Conservation (phyloP, 2,797 vertebrate genomes). For the Esox masquinongy region DNA sequence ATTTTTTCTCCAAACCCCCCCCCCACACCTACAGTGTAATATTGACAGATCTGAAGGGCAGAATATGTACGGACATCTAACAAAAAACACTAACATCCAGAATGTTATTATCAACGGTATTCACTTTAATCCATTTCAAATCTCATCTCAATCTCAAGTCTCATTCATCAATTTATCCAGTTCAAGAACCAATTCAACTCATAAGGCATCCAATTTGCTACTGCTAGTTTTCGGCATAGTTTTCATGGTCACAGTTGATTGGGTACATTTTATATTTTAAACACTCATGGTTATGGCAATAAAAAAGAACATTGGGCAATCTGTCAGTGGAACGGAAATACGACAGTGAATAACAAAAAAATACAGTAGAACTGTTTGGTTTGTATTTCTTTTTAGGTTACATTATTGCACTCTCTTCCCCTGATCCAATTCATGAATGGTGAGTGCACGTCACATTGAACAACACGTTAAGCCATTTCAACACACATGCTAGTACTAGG, state of each 20-base stretch:
- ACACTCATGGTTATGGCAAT: not conserved
- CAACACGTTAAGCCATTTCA: constrained; percentile 20
- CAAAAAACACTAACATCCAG: not conserved
- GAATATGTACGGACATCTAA: not conserved
- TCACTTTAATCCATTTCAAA: not conserved
- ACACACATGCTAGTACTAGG: constrained; percentile 11
- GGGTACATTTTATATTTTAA: constrained; percentile 1
- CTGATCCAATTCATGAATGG: constrained; percentile 18
- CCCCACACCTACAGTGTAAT: not conserved
- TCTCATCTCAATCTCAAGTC: not conserved
- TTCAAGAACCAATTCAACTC: constrained; percentile 5
- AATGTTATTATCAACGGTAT: not conserved
- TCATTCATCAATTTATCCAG: not conserved
- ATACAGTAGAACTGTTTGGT: not conserved
- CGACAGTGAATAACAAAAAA: not conserved
- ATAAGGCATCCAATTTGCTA: constrained; percentile 5
- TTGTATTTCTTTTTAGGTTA: constrained; percentile 22
- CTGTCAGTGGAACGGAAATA: not conserved
- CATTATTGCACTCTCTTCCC: constrained; percentile 30
- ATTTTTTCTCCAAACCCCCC: no score
- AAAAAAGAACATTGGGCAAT: not conserved
- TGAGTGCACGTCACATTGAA: not conserved
- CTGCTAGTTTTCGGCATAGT: not conserved
- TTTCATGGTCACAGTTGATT: constrained; percentile 13
- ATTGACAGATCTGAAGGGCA: not conserved